Evolutionary conservation across 2,797 vertebrate genomes (phyloP), one percentile per base, ranked within the genome.

Genomic region (Anisognathus igniventris): DNA sequence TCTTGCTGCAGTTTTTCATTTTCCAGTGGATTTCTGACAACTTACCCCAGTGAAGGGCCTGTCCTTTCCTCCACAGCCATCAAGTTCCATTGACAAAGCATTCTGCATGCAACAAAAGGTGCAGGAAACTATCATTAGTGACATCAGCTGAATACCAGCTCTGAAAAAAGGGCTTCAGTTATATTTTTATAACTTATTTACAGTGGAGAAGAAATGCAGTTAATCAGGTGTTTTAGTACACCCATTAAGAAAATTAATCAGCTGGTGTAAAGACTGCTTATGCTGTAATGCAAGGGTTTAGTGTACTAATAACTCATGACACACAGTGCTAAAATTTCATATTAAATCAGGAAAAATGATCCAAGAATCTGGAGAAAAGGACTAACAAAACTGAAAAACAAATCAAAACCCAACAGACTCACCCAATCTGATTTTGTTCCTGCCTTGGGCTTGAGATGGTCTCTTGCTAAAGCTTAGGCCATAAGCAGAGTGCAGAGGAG

Each of bases 21-120:
- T 85, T 90, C 71, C 44, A 56, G 44, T 86, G 62, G 51, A 60
- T 90, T 95, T 93, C 58, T 88, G 70, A 79, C 37, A 57, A 40
- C 39, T 67, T 67, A 37, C 6, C 30, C n/a, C 13, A 67, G 56
- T 9, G 4, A 70, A 90, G 60, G 53, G 48, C 62, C 70, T 90
- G 88, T 70, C 66, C 92, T 94, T 90, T 88, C 67, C 80, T 87
- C 64, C 60, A 53, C 28, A 81, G 66, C 56, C 73, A 51, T 95
- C 0, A 0, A 87, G 84, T 95, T 93, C 67, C 86, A 75, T 72
- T 83, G 90, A 72, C 70, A 70, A 72, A 88, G 73, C 54, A 62
- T 86, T 94, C 77, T 78, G 39, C 48, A 37, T n/a, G 42, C 35
- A 72, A 50, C 25, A 79, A 76, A 90, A 96, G 75, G 86, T 90